phyloP scores from a whole-genome alignment of 2,113 vertebrate species.

The Dipodomys merriami region DNA sequence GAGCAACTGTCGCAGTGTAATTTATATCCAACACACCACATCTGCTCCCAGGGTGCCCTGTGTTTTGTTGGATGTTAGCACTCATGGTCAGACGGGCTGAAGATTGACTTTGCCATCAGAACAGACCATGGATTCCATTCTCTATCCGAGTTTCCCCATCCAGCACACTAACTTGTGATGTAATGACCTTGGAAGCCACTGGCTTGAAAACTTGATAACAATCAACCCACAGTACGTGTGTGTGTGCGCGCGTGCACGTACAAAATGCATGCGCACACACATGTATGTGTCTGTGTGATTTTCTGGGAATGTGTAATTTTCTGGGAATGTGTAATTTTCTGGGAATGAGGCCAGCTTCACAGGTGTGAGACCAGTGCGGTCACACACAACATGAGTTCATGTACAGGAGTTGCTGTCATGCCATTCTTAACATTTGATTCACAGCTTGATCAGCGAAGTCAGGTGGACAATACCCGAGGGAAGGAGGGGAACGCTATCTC shows the following conservation, averaged over 20 bases:
- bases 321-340: neutral
- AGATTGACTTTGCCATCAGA: conserved; percentile 1
- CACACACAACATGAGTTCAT: accelerated
- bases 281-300: no score
- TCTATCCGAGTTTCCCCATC: neutral
- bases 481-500: no score
- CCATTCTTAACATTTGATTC: neutral
- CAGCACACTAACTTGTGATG: neutral
- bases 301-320: neutral
- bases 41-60: neutral
- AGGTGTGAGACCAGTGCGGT: neutral
- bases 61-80: neutral
- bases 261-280: no score
- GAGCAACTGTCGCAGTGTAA: neutral
- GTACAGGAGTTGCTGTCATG: accelerated
- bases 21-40: neutral
- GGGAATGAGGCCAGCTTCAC: neutral
- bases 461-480: no score
- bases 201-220: neutral
- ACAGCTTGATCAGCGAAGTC: neutral
- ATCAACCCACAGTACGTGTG: no score
- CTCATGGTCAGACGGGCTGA: neutral
- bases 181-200: neutral
- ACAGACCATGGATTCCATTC: neutral
- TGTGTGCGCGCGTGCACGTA: no score